Percentiles rank a stretch among this genome's conserved stretches.
Evolutionary conservation across 2,797 vertebrate species (phyloP).

Genomic region (Uromys caudimaculatus): DNA sequence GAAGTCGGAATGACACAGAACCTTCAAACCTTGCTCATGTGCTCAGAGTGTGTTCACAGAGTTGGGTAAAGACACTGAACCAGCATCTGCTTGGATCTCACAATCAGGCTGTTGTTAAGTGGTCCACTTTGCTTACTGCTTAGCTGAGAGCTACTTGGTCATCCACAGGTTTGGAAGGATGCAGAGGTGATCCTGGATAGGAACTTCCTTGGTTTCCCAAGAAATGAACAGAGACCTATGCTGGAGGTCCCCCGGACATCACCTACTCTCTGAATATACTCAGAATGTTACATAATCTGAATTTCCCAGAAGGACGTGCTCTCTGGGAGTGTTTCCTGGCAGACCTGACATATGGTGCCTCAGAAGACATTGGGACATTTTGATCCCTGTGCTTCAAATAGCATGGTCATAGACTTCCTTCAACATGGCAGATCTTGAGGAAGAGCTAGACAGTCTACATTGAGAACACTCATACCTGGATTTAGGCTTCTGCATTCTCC

Average conservation of each 20-base stretch:
- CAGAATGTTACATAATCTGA: neutral
- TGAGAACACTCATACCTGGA: slow-evolving; percentile 63
- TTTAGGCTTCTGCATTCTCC: slow-evolving; percentile 45
- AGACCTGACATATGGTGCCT: slow-evolving; percentile 37
- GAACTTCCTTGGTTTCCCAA: neutral
- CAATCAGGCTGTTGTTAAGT: neutral
- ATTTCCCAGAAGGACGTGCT: neutral
- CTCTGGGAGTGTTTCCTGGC: slow-evolving; percentile 2
- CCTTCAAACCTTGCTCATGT: neutral
- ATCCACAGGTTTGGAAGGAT: neutral
- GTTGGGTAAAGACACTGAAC: neutral
- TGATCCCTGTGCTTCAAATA: slow-evolving; percentile 36
- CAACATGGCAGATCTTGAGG: slow-evolving; percentile 46
- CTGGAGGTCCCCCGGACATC: neutral
- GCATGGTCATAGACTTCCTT: slow-evolving; percentile 60
- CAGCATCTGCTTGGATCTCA: neutral
- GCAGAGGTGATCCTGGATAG: neutral
- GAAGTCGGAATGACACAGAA: neutral
- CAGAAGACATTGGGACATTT: slow-evolving; percentile 23
- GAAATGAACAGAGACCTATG: neutral
- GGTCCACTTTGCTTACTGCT: neutral
- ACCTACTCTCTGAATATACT: neutral
- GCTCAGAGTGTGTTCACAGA: neutral
- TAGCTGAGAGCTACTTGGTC: neutral
- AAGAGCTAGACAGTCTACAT: slow-evolving; percentile 64